Percentiles rank a stretch among this genome's conserved stretches.
phyloP scores from a whole-genome alignment of 2,113 vertebrate species.

The Atherinomorus stipes region DNA sequence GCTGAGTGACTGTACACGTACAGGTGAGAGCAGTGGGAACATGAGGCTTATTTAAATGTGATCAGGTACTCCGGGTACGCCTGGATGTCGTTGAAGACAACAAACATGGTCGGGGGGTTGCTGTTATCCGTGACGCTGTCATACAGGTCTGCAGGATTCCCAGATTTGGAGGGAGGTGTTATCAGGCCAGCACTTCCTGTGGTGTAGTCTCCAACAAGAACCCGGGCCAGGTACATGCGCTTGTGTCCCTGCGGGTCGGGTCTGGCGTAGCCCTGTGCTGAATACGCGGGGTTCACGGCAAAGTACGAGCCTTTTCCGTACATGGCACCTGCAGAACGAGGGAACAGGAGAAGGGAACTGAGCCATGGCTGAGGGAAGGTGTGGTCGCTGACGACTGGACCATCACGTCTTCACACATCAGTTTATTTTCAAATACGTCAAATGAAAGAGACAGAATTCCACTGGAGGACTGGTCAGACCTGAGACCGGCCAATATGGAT shows the following conservation, averaged over 20 bases:
- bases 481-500: background rate
- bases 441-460: too few relatives aligned
- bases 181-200: conserved; percentile 44
- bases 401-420: too few relatives aligned
- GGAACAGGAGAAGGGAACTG: too few relatives aligned
- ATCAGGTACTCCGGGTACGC: conserved; percentile 89
- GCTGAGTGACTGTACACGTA: accelerated
- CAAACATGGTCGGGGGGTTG: conserved; percentile 73
- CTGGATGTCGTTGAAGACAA: conserved; percentile 85
- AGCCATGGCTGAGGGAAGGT: too few relatives aligned
- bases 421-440: too few relatives aligned
- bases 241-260: conserved; percentile 58
- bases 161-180: conserved; percentile 71
- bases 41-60: conserved; percentile 72
- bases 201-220: conserved; percentile 85
- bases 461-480: too few relatives aligned
- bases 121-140: conserved; percentile 80
- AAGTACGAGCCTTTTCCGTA: conserved; percentile 87
- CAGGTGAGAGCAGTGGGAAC: background rate
- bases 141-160: conserved; percentile 73
- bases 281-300: conserved; percentile 80
- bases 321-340: background rate
- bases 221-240: conserved; percentile 85
- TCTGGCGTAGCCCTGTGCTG: conserved; percentile 74
- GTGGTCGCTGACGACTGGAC: too few relatives aligned